Percentiles rank a stretch among this genome's conserved stretches.
These are phyloP conservation scores for Plusia festucae DNA, from an alignment of 2,888 invertebrate genomes.

Conservation along the genomic window DNA sequence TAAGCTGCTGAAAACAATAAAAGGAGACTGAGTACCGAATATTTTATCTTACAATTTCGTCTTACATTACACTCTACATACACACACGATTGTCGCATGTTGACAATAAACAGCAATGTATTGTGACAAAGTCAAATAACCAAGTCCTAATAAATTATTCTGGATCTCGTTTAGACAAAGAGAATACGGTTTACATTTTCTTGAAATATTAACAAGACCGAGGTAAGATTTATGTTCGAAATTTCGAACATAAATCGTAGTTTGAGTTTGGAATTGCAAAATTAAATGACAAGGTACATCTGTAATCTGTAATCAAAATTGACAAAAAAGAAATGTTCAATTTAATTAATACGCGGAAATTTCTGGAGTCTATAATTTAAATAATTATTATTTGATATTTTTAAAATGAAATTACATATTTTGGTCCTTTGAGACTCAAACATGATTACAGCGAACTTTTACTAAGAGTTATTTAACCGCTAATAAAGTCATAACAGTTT, in stretches of 20 bases:
- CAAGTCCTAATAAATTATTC: neutral
- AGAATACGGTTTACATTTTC: neutral
- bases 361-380: too few relatives aligned
- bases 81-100: neutral
- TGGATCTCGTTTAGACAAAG: neutral
- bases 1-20: too few relatives aligned
- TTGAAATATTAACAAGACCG: neutral
- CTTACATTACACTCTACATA: neutral
- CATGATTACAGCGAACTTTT: neutral
- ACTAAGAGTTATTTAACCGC: neutral
- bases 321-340: neutral
- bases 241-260: neutral
- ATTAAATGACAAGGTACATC: neutral
- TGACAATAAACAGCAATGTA: neutral
- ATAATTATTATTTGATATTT: too few relatives aligned
- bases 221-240: conserved; percentile 1
- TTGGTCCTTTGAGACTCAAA: neutral
- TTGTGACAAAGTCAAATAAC: neutral
- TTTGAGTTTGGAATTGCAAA: neutral
- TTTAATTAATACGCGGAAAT: too few relatives aligned
- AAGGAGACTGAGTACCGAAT: too few relatives aligned
- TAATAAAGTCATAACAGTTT: neutral
- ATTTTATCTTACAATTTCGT: neutral
- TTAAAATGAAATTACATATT: too few relatives aligned
- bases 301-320: neutral